These are phyloP conservation scores for Pseudococcus jackbeardsleyi DNA, from an alignment of 2,888 invertebrate genomes.

Conservation along the genomic window DNA sequence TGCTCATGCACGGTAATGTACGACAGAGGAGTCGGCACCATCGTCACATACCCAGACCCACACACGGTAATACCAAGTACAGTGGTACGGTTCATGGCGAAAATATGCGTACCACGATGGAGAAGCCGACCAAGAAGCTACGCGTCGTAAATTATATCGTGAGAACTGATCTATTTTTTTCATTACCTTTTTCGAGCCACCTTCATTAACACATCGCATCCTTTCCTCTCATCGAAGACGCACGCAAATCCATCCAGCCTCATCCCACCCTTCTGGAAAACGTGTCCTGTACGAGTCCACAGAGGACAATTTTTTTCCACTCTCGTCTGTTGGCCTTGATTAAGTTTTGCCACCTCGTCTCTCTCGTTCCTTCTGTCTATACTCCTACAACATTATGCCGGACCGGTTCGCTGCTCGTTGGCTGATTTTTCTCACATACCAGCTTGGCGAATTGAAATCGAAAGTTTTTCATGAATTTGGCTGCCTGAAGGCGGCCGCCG, in stretches of 20 bases:
- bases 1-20: background rate
- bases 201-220: slow-evolving; percentile 31
- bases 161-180: slow-evolving; percentile 45
- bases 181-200: slow-evolving; percentile 26
- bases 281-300: background rate
- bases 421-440: background rate
- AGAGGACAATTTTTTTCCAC: background rate
- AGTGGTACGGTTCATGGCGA: background rate
- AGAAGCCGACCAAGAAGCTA: background rate
- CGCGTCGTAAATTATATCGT: slow-evolving; percentile 53
- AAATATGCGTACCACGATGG: slow-evolving; percentile 5
- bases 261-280: background rate
- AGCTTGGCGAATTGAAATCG: background rate
- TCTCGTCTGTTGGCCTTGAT: slow-evolving; percentile 4
- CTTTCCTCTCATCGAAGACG: background rate
- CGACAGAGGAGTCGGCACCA: background rate
- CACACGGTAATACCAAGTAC: background rate
- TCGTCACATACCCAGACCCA: background rate
- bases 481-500: background rate
- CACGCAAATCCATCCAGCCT: background rate
- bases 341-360: background rate
- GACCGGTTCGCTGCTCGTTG: background rate
- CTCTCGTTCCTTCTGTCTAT: background rate
- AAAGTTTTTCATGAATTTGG: background rate
- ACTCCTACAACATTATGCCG: slow-evolving; percentile 13